These are phyloP conservation scores for Melanotaenia duboulayi DNA, from an alignment of 2,113 vertebrate genomes.

Conservation along the genomic window DNA sequence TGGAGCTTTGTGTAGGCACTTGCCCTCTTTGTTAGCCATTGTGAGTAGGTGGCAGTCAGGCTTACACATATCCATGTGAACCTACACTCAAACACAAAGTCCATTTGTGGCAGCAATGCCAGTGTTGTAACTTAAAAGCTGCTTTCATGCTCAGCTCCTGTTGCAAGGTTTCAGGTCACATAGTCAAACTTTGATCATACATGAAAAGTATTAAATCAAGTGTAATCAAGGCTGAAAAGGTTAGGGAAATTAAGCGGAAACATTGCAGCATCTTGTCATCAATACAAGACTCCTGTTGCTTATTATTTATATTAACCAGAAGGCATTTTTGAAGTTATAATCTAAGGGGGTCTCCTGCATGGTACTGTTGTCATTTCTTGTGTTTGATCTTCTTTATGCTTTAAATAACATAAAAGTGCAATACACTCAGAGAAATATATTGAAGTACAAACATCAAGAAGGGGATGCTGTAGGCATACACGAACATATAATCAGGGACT, in stretches of 20 bases:
- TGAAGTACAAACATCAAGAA: constrained; percentile 25
- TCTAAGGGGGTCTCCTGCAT: constrained; percentile 13
- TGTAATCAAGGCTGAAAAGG: neutral
- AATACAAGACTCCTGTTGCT: constrained; percentile 16
- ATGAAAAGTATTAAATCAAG: constrained; percentile 10
- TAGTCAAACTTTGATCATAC: constrained; percentile 19
- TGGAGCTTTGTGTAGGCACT: constrained; percentile 45
- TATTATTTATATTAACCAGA: constrained; percentile 14
- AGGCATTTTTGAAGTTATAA: constrained; percentile 6
- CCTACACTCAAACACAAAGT: constrained; percentile 1
- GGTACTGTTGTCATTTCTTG: neutral
- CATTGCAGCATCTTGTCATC: neutral
- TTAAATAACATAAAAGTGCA: constrained; percentile 29
- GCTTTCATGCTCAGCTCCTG: neutral
- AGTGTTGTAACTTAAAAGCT: neutral
- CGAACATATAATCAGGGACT: constrained; percentile 28
- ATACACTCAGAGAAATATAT: constrained; percentile 14
- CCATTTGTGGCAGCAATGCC: constrained; percentile 2
- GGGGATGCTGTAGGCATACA: constrained; percentile 19
- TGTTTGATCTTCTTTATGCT: constrained; percentile 10
- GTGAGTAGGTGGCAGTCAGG: constrained; percentile 49
- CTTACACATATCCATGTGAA: constrained; percentile 12
- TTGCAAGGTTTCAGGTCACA: constrained; percentile 7
- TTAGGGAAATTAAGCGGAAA: constrained; percentile 9
- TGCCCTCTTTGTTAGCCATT: constrained; percentile 25